Conservation (phyloP, 2,113 vertebrate species). For the Cisticola juncidis region DNA sequence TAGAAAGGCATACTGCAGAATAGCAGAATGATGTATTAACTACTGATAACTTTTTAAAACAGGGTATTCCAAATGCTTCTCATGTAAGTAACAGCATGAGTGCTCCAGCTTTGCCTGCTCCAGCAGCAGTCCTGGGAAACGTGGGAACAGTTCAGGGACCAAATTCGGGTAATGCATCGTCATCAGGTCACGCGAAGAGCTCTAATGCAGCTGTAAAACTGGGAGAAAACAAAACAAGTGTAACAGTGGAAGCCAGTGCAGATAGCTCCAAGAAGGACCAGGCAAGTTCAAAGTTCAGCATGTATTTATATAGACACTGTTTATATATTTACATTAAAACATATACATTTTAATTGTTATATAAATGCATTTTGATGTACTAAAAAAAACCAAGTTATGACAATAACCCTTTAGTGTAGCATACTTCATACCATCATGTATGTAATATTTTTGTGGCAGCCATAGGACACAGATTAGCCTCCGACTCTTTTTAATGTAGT, state of each 20-base stretch:
- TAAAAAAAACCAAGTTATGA: background rate
- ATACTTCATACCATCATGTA: background rate
- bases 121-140: constrained; percentile 73
- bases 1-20: background rate
- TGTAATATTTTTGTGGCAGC: background rate
- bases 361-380: background rate
- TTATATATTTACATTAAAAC: background rate
- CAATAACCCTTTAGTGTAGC: background rate
- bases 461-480: background rate
- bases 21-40: constrained; percentile 18
- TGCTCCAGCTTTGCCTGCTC: constrained; percentile 75
- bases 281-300: constrained; percentile 75
- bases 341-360: background rate
- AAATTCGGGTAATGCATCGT: constrained; percentile 75
- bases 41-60: constrained; percentile 63
- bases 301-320: background rate
- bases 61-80: constrained; percentile 78
- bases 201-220: constrained; percentile 76
- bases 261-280: constrained; percentile 98
- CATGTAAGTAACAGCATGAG: constrained; percentile 78
- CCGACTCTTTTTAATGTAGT: background rate
- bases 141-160: constrained; percentile 73
- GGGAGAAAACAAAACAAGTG: constrained; percentile 76
- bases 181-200: constrained; percentile 81
- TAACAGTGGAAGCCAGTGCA: constrained; percentile 84